phyloP scores from a whole-genome alignment of 2,113 vertebrate genomes.

The Orcinus orca region DNA sequence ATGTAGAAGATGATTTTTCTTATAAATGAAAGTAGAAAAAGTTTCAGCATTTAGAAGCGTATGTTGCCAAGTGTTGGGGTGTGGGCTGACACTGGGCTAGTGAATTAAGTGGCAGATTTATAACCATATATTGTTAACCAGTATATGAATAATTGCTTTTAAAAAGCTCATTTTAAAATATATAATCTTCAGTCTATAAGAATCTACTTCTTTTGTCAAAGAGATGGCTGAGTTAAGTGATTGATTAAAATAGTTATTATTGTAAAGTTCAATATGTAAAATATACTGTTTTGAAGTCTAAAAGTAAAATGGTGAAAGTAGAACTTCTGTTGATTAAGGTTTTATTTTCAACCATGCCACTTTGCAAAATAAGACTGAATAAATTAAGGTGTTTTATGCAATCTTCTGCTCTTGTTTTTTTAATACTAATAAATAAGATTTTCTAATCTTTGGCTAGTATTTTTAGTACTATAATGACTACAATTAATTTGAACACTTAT shows the following conservation, averaged over 20 bases:
- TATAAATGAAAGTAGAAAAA: not conserved
- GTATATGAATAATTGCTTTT: not conserved
- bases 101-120: not conserved
- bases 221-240: not conserved
- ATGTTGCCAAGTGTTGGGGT: not conserved
- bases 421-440: not conserved
- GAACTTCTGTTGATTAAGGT: not conserved
- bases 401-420: not conserved
- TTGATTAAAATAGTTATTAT: not conserved
- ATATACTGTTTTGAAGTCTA: not conserved
- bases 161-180: not conserved
- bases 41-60: not conserved
- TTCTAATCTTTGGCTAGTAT: not conserved
- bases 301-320: not conserved
- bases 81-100: not conserved
- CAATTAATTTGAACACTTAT: constrained; percentile 7
- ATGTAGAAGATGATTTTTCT: not conserved
- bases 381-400: not conserved
- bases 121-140: not conserved
- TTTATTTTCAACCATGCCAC: not conserved
- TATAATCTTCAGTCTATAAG: not conserved
- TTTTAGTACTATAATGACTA: not conserved
- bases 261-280: not conserved
- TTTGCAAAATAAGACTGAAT: not conserved
- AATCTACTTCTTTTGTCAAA: not conserved